phyloP scores from a whole-genome alignment of 1,140 invertebrate species.

The Rhagoletis pomonella region DNA sequence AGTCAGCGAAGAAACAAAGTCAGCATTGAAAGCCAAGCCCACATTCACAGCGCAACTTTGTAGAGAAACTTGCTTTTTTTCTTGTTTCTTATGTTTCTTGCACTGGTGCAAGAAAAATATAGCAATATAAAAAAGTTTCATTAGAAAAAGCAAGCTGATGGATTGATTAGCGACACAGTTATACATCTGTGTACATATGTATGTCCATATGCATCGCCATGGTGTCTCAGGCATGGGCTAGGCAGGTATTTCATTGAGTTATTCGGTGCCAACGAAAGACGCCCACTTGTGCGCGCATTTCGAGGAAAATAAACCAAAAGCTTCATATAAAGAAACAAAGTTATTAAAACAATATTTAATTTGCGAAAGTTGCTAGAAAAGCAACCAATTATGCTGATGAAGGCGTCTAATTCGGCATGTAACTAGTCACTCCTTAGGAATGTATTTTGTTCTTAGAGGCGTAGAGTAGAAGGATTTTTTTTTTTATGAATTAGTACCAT shows the following conservation, averaged over 20 bases:
- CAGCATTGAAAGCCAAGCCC: slow-evolving; percentile 37
- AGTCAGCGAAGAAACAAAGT: background rate
- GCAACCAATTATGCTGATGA: background rate
- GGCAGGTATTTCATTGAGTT: background rate
- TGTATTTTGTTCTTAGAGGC: slow-evolving; percentile 15
- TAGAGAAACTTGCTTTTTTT: background rate
- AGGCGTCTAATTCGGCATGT: slow-evolving; percentile 26
- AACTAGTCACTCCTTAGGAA: background rate
- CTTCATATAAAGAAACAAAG: background rate
- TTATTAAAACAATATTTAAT: background rate
- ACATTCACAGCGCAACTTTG: slow-evolving; percentile 4
- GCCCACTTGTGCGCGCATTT: background rate
- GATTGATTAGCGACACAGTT: slow-evolving; percentile 52
- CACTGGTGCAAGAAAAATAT: background rate
- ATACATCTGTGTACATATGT: too few species aligned
- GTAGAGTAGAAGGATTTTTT: background rate
- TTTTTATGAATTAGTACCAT: too few species aligned
- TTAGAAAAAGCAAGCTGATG: slow-evolving; percentile 18
- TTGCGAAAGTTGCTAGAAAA: slow-evolving; percentile 30
- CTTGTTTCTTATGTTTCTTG: background rate
- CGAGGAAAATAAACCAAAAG: background rate
- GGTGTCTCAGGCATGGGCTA: slow-evolving; percentile 29
- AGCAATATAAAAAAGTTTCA: background rate
- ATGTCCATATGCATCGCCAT: background rate
- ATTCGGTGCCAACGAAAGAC: slow-evolving; percentile 12